Base-by-base conservation (phyloP, 2,888 invertebrate species). In the Geophilus truncorum region DNA sequence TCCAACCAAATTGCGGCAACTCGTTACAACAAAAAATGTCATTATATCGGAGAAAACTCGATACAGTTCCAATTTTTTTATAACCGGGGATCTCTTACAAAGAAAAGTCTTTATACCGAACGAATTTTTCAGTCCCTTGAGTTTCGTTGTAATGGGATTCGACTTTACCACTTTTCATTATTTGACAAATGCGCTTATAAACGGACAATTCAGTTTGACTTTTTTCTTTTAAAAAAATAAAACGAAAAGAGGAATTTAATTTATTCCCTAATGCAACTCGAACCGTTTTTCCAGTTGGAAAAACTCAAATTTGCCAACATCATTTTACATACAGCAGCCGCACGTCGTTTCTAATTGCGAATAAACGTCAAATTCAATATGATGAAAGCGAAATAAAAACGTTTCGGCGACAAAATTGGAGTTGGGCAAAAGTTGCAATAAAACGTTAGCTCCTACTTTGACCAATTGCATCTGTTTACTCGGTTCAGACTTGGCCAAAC, bases 381-480 rank as follows among this genome's bases (percentile, higher is more conserved):
- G 15, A 4, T 1, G 15, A 6, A 62, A 62, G 70, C 28, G 70
- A 70, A 70, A 70, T 70, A 70, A 70, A 70, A 70, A 70, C n/a
- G 70, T 70, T 70, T 25, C 70, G 12, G 28, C 28, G 70, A 70
- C 70, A 28, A 70, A 70, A 70, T 70, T 70, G 70, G 70, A 28
- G 15, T 70, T 70, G 70, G 25, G 25, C n/a, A 70, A 23, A 62
- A 70, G 70, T 70, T 70, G 70, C 28, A 70, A 70, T 70, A 70
- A 70, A 70, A 70, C n/a, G 70, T 70, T 70, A 28, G 70, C 25
- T 25, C 12, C 70, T 28, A 70, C 70, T 70, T 70, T 10, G 70
- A 28, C 70, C 70, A 70, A 70, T 70, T 70, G 70, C 70, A 70
- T 70, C 70, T 70, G 70, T 70, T 70, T 70, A 70, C 70, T 70